phyloP scores from a whole-genome alignment of 2,113 vertebrate genomes.

The Sapayoa aenigma region DNA sequence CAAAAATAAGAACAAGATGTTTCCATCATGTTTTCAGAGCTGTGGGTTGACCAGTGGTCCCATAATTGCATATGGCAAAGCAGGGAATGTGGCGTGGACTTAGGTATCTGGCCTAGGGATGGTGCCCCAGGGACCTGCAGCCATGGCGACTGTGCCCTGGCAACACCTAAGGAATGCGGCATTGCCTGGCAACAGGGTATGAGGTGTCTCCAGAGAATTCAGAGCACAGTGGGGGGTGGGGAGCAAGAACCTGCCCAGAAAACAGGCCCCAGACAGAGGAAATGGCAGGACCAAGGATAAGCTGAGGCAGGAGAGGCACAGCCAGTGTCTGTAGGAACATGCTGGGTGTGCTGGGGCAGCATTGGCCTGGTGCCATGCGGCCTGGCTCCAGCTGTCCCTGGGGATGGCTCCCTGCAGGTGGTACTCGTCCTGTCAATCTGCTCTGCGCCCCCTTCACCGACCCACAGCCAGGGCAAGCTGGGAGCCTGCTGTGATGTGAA shows the following conservation, averaged over 20 bases:
- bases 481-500: neutral
- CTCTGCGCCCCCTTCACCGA: accelerated
- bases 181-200: neutral
- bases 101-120: accelerated
- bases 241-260: neutral
- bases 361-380: accelerated
- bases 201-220: neutral
- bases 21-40: neutral
- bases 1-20: neutral
- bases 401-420: accelerated
- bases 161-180: neutral
- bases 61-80: accelerated
- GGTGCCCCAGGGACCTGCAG: accelerated
- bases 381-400: accelerated
- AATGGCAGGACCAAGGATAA: neutral
- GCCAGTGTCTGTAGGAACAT: neutral
- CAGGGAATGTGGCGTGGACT: neutral
- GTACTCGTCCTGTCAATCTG: accelerated
- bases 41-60: neutral
- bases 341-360: accelerated
- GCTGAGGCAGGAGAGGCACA: accelerated
- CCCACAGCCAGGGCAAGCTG: neutral
- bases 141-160: neutral
- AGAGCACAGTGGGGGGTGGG: neutral
- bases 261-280: too few species aligned